Evolutionary conservation across 2,113 vertebrate genomes (phyloP), one percentile per base, ranked within the genome.

Genomic region (Thalassoma bifasciatum): DNA sequence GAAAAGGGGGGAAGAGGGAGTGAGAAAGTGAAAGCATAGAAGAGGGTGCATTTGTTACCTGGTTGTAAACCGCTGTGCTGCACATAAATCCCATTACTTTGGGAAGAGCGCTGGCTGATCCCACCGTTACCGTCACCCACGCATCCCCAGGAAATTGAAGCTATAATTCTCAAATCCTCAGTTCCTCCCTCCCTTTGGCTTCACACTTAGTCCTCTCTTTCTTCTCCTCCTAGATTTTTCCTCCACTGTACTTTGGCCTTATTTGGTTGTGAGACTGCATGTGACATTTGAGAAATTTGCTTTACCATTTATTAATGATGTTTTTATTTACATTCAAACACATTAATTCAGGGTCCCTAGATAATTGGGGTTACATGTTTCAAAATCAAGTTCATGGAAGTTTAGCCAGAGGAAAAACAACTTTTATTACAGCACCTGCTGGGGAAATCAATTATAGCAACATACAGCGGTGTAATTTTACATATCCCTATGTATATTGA

Each of bases 71-170:
- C 63, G 72, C 86, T 81, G 79, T 66, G 77, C 75, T 80, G 81
- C 91, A 89, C 88, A 91, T 91, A 91, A 90, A 90, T 92, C 83
- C 91, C 78, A 83, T 92, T 90, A 92, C 85, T 88, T 79, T 88
- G 79, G 83, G 86, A 91, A 79, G 84, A 89, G 87, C 58, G 61
- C 74, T 77, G 74, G 82, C 87, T 90, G 89, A 86, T 91, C 89
- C 86, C 69, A 75, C 63, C 19, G 75, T 78, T 70, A 76, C 85
- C 67, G 38, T 81, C 84, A 84, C 81, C 77, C 84, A 87, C 86
- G 50, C 89, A 82, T 78, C 81, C 79, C 64, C 59, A 80, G 87
- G 90, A 94, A 94, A 94, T 94, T 93, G 90, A 92, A 93, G 89
- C 88, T 72, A 91, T 93, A 93, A 92, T 91, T 91, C 82, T 88